phyloP scores from a whole-genome alignment of 1,140 invertebrate genomes.

The Nasonia giraulti region DNA sequence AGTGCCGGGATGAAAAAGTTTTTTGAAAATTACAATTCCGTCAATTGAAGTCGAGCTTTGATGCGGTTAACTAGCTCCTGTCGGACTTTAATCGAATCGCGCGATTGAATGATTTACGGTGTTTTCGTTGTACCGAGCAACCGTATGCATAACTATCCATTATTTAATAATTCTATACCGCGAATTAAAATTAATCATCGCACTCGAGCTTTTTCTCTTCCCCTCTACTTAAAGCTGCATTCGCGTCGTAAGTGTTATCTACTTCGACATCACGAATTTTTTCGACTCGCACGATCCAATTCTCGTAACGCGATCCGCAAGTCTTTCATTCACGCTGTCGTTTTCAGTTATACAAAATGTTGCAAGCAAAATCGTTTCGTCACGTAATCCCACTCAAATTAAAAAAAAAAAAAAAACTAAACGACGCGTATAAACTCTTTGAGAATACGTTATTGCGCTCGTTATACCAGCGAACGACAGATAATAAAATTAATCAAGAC shows the following conservation, averaged over 20 bases:
- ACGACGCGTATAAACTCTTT: too few relatives aligned
- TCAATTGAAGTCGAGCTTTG: neutral
- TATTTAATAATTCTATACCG: too few relatives aligned
- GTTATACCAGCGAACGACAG: neutral
- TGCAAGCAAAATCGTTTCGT: neutral
- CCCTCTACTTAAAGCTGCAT: neutral
- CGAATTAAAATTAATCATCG: neutral
- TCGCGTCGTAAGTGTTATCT: neutral
- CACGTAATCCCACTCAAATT: neutral
- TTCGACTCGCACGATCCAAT: constrained; percentile 30
- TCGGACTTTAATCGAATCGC: too few relatives aligned
- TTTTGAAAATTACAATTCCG: constrained; percentile 28
- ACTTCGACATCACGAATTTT: neutral
- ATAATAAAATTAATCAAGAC: neutral
- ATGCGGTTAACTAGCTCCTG: too few relatives aligned
- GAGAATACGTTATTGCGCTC: neutral
- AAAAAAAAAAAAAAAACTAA: neutral
- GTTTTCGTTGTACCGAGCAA: too few relatives aligned
- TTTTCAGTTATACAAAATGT: neutral
- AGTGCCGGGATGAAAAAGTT: neutral
- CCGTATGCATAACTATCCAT: too few relatives aligned
- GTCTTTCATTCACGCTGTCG: neutral
- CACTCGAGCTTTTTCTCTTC: neutral
- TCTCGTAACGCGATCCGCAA: neutral
- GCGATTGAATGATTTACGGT: too few relatives aligned